Evolutionary conservation across 2,888 invertebrate genomes (phyloP).

Genomic region (Crocallis elinguaria): DNA sequence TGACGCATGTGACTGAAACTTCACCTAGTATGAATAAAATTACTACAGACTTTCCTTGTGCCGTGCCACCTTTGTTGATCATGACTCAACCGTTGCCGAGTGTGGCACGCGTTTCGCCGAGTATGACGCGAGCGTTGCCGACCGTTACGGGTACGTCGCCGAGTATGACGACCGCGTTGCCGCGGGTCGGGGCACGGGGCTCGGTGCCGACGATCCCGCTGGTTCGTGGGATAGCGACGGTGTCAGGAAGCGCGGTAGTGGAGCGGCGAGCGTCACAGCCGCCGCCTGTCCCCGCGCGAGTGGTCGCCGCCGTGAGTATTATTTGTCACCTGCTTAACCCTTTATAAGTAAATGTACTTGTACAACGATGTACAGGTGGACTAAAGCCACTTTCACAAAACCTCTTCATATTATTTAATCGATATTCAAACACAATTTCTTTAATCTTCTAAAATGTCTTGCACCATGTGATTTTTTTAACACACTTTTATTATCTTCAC

Average conservation of each 20-base stretch:
- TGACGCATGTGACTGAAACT: background rate
- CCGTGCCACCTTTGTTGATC: too few species aligned
- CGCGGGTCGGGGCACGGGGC: background rate
- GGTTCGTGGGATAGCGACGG: slow-evolving; percentile 8
- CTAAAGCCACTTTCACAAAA: too few species aligned
- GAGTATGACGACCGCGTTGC: background rate
- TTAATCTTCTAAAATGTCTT: too few species aligned
- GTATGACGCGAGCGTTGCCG: background rate
- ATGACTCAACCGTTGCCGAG: background rate
- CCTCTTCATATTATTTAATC: too few species aligned
- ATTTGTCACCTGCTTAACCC: too few species aligned
- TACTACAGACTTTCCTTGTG: slow-evolving; percentile 1
- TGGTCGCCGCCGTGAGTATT: slow-evolving; percentile 47
- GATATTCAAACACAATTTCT: too few species aligned
- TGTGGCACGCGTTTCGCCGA: too few species aligned
- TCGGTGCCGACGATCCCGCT: background rate
- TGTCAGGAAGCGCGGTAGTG: slow-evolving; percentile 22
- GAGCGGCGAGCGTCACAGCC: slow-evolving; percentile 40
- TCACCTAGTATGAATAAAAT: background rate
- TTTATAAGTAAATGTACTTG: too few species aligned
- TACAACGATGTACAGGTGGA: too few species aligned
- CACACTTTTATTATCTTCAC: too few species aligned
- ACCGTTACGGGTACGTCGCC: background rate
- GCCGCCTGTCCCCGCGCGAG: slow-evolving; percentile 55
- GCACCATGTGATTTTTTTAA: too few species aligned